phyloP scores from a whole-genome alignment of 1,140 invertebrate species.

The Neodiprion lecontei region DNA sequence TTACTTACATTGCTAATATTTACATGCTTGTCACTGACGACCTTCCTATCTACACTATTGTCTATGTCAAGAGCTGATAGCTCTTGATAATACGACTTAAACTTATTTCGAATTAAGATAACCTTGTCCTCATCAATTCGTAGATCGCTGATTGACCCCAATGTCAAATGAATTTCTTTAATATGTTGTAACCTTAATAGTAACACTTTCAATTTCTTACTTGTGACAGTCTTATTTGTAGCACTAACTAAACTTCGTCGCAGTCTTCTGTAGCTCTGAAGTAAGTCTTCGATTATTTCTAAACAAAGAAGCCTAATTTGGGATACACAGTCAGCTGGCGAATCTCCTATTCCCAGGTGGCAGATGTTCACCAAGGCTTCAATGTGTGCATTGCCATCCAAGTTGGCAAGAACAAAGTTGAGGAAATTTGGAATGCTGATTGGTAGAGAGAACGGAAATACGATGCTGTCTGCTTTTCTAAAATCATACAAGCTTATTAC shows the following conservation, averaged over 20 bases:
- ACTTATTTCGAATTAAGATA: conserved; percentile 39
- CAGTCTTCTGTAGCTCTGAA: conserved; percentile 45
- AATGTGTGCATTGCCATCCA: conserved; percentile 58
- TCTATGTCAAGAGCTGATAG: conserved; percentile 22
- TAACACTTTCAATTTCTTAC: conserved; percentile 40
- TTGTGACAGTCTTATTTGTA: conserved; percentile 26
- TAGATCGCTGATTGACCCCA: conserved; percentile 47
- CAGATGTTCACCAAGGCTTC: conserved; percentile 58
- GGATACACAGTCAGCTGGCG: conserved; percentile 48
- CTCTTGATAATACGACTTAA: conserved; percentile 39
- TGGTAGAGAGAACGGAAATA: conserved; percentile 69
- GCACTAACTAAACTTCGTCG: conserved; percentile 30
- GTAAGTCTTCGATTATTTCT: conserved; percentile 49
- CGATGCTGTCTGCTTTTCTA: conserved; percentile 77
- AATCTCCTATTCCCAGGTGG: conserved; percentile 43
- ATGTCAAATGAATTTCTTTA: conserved; percentile 51
- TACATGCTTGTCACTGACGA: conserved; percentile 11
- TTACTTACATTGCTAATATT: conserved; percentile 19
- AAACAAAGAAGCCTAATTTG: conserved; percentile 51
- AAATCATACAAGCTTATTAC: conserved; percentile 30
- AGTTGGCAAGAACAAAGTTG: conserved; percentile 75
- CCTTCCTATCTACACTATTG: conserved; percentile 5
- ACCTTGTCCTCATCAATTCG: conserved; percentile 37
- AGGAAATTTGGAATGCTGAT: conserved; percentile 74
- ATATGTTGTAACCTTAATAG: conserved; percentile 50